phyloP scores from a whole-genome alignment of 2,888 invertebrate genomes.

The Dinocampus coccinellae region DNA sequence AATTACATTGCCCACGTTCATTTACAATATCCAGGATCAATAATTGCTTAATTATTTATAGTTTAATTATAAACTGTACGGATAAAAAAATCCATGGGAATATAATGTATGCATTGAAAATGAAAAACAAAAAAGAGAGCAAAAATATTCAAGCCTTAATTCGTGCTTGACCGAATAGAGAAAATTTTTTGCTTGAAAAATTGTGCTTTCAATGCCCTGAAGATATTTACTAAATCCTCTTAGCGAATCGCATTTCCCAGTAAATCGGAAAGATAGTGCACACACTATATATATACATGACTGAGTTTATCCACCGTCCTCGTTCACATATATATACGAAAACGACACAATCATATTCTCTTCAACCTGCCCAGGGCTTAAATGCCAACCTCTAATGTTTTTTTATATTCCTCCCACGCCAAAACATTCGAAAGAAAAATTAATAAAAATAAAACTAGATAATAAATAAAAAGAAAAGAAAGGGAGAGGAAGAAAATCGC shows the following conservation, averaged over 20 bases:
- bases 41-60: slow-evolving; percentile 21
- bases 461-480: not conserved
- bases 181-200: slow-evolving; percentile 22
- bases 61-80: slow-evolving; percentile 29
- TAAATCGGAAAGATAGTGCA: slow-evolving; percentile 29
- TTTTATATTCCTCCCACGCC: slow-evolving; percentile 19
- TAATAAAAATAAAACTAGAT: not conserved
- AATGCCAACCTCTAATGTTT: slow-evolving; percentile 26
- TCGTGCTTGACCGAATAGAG: not conserved
- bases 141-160: not conserved
- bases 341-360: not conserved
- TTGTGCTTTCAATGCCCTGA: slow-evolving; percentile 15
- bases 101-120: not conserved
- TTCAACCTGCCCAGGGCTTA: slow-evolving; percentile 3
- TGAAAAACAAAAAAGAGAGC: not conserved
- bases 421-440: not conserved
- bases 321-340: not conserved
- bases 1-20: slow-evolving; percentile 29
- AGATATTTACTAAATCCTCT: slow-evolving; percentile 37
- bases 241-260: slow-evolving; percentile 35
- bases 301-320: slow-evolving; percentile 15
- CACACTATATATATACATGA: not conserved
- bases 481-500: not conserved
- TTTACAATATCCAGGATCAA: slow-evolving; percentile 33
- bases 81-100: slow-evolving; percentile 7